Conservation (phyloP, 2,113 vertebrate genomes). For the Coregonus clupeaformis region DNA sequence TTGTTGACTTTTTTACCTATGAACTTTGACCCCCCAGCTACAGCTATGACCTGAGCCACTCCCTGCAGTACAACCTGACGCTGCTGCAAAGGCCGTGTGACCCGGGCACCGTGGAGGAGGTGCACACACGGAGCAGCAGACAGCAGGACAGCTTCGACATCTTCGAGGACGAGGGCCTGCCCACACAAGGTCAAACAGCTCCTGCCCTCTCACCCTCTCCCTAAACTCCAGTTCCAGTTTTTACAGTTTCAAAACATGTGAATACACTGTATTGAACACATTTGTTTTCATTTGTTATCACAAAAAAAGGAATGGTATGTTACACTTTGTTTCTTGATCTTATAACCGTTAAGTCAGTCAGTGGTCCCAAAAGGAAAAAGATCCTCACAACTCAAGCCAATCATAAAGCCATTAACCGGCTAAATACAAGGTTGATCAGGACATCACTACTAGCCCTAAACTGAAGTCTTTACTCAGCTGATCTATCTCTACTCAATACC, state of each 20-base stretch:
- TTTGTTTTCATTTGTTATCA: too few species aligned
- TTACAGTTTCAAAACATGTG: too few species aligned
- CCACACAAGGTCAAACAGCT: conserved; percentile 77
- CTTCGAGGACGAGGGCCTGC: conserved; percentile 95
- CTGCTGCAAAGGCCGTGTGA: conserved; percentile 85
- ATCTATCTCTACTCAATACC: not conserved
- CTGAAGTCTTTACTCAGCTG: not conserved
- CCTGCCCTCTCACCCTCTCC: not conserved
- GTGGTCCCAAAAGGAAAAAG: too few species aligned
- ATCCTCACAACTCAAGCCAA: too few species aligned
- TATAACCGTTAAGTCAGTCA: too few species aligned
- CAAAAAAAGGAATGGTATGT: too few species aligned
- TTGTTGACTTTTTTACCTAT: not conserved
- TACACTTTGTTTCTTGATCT: too few species aligned
- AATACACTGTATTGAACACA: too few species aligned
- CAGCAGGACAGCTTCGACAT: conserved; percentile 95
- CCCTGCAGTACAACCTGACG: conserved; percentile 94
- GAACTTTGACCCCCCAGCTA: conserved; percentile 78
- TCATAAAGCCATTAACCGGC: too few species aligned
- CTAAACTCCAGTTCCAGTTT: too few species aligned
- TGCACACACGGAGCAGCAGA: conserved; percentile 57
- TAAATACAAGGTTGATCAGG: too few species aligned
- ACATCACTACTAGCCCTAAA: not conserved
- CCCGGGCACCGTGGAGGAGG: conserved; percentile 68
- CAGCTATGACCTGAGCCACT: conserved; percentile 96